Evolutionary conservation across 2,888 invertebrate genomes (phyloP).

Genomic region (Plemyria rubiginata): DNA sequence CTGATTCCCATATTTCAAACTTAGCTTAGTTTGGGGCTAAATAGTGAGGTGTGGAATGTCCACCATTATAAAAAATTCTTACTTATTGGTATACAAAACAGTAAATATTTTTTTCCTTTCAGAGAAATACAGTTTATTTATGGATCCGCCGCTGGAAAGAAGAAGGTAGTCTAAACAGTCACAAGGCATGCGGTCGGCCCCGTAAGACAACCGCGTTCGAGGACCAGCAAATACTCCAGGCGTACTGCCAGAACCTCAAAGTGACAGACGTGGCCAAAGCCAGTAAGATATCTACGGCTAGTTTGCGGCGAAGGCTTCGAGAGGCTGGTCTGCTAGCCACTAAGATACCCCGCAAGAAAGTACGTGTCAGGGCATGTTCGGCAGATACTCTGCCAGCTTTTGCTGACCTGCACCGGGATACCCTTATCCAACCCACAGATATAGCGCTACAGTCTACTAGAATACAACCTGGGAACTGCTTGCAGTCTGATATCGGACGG

Average conservation of each 20-base stretch:
- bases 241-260: slow-evolving; percentile 28
- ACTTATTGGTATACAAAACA: not conserved
- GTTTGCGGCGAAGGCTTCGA: slow-evolving; percentile 21
- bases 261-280: slow-evolving; percentile 28
- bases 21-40: too few relatives aligned
- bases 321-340: slow-evolving; percentile 25
- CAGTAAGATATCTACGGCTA: slow-evolving; percentile 29
- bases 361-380: slow-evolving; percentile 17
- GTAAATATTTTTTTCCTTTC: not conserved
- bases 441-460: slow-evolving; percentile 12
- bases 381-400: slow-evolving; percentile 11
- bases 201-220: slow-evolving; percentile 29
- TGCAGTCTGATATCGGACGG: slow-evolving; percentile 15
- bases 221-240: slow-evolving; percentile 29
- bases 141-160: slow-evolving; percentile 35
- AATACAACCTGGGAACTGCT: slow-evolving; percentile 3
- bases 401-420: slow-evolving; percentile 6
- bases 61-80: too few relatives aligned
- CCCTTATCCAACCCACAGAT: slow-evolving; percentile 8
- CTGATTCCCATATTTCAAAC: too few relatives aligned
- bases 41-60: too few relatives aligned
- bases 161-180: slow-evolving; percentile 26
- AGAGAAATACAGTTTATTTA: slow-evolving; percentile 29
- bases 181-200: slow-evolving; percentile 24
- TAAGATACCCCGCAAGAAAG: slow-evolving; percentile 23